Evolutionary conservation across 2,888 invertebrate species (phyloP), one percentile per base, ranked within the genome.

Genomic region (Philereme transversata): DNA sequence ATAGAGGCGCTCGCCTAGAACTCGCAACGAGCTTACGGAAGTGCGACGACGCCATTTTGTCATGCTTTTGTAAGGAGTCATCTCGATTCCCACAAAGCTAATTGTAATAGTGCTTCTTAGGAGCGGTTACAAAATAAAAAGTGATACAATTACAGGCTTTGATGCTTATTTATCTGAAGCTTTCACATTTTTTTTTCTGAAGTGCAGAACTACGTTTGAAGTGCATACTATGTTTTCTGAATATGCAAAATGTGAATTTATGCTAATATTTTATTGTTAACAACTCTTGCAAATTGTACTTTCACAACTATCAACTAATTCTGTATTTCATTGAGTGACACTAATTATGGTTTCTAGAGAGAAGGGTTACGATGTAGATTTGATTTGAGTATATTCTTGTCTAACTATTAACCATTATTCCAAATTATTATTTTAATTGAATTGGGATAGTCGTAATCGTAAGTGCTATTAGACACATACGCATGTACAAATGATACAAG

Each of bases 401-500:
- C 62, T 56, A 52, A 52, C 55, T 48, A 53, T 46, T 47, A 55
- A 50, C 54, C 57, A 53, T 43, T 67, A 85, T 87, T 88, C 89
- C 86, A 89, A 88, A 88, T 84, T 86, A 87, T 81, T 77, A 81
- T 81, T 82, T 83, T 76, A 75, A 76, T 76, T 84, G 82, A 78
- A 81, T 82, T 84, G 70, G 79, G 70, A 78, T 86, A 87, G 83
- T 78, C 65, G 70, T 84, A 77, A 81, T 80, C 68, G 69, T 75
- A 89, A 88, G 87, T 85, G 88, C 86, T 86, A 85, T 83, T 86
- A 84, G 78, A 56, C 51, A 85, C 75, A 82, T 81, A 85, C 76
- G 84, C 86, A 84, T 90, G 90, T 90, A 90, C 88, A 90, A 90
- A 89, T 75, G 69, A 80, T 83, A 84, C 75, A 83, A 86, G 81